A percentile compares a stretch with the other conserved stretches of the same genome.
These are phyloP conservation scores for Xenopus tropicalis DNA, from an alignment of 2,113 vertebrate species.

Conservation along the genomic window UCB_Xtro_10.0 CM004446.2:120386001-120386500, in stretches of 20 bases:
- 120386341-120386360: too few relatives aligned
- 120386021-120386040: not conserved
- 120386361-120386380: too few relatives aligned
- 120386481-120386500: too few relatives aligned
- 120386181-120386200: not conserved
- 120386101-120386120: not conserved
- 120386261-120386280: not conserved
- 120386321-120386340: too few relatives aligned
- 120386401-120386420: too few relatives aligned
- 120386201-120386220: not conserved
- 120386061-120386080: not conserved
- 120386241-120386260: not conserved
- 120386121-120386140: not conserved
- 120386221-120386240: not conserved
- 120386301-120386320: too few relatives aligned
- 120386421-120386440: too few relatives aligned
- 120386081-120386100: not conserved
- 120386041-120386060: not conserved
- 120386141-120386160: conserved; percentile 2
- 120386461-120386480: too few relatives aligned
- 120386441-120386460: too few relatives aligned
- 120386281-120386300: too few relatives aligned
- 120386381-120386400: too few relatives aligned
- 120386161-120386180: conserved; percentile 1
- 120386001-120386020: not conserved